Evolutionary conservation across 2,113 vertebrate genomes (phyloP).

Genomic region (Symphodus melops): DNA sequence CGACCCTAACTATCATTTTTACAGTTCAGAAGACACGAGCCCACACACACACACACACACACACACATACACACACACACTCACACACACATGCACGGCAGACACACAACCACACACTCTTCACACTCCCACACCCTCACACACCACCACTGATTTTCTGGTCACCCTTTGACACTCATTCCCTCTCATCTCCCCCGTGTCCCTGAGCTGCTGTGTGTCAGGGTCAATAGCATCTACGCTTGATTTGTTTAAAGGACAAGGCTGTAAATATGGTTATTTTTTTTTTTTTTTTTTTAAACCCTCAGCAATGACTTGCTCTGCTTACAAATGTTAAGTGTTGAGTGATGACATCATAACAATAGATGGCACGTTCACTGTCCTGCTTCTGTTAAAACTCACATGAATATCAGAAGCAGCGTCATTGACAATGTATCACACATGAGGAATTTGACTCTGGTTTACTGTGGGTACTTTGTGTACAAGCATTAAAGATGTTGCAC

Average conservation of each 20-base stretch:
- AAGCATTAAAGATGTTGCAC: too few species aligned
- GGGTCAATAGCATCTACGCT: constrained; percentile 15
- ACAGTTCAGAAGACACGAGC: constrained; percentile 40
- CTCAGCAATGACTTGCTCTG: neutral
- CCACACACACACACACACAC: neutral
- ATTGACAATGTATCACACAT: too few species aligned
- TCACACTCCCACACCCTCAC: neutral
- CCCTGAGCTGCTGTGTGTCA: constrained; percentile 26
- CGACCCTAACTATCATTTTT: constrained; percentile 53
- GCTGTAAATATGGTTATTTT: neutral
- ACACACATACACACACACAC: neutral
- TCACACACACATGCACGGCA: neutral
- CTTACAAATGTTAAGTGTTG: neutral
- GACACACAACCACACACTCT: neutral
- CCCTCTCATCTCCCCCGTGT: constrained; percentile 13
- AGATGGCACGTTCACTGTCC: too few species aligned
- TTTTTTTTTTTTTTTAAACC: neutral
- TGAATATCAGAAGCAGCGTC: too few species aligned
- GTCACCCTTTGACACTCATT: constrained; percentile 1
- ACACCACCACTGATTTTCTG: constrained; percentile 14
- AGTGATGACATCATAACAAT: too few species aligned
- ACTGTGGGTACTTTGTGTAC: too few species aligned
- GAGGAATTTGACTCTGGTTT: too few species aligned
- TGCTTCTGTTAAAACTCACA: too few species aligned
- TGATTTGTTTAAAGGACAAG: constrained; percentile 45